These are phyloP conservation scores for Noctua pronuba DNA, from an alignment of 2,888 invertebrate genomes.

Conservation along the genomic window DNA sequence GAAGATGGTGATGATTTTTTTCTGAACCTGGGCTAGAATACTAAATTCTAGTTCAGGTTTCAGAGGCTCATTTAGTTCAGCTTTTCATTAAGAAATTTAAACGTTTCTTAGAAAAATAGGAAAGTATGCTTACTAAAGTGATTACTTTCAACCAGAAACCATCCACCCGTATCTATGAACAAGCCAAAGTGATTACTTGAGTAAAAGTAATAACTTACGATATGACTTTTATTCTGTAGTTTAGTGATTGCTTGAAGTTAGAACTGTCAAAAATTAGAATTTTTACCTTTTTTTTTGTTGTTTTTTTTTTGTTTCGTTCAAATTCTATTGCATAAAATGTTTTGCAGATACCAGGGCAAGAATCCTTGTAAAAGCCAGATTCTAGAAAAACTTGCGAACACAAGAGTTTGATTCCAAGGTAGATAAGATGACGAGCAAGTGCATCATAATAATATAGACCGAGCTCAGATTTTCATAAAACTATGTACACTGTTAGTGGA, in stretches of 20 bases:
- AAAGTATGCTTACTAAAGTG: neutral
- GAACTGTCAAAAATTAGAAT: no score
- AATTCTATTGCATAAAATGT: no score
- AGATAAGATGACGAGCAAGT: neutral
- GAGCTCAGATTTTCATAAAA: neutral
- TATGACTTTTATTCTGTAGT: no score
- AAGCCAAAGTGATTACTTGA: no score
- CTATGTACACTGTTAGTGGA: neutral
- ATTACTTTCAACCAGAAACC: neutral
- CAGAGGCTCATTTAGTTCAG: neutral
- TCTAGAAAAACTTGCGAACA: neutral
- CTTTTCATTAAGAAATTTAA: neutral
- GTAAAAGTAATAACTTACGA: no score
- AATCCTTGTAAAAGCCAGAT: neutral
- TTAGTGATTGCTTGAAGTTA: no score
- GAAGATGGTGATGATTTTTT: no score
- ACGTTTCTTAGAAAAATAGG: neutral
- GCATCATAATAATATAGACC: neutral
- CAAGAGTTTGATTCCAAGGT: neutral
- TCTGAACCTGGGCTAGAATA: neutral
- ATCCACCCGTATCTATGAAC: neutral
- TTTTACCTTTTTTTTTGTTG: no score
- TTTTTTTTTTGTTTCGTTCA: no score
- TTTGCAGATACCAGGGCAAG: neutral
- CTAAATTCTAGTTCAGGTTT: neutral